Conservation (phyloP, 2,888 invertebrate genomes). For the Timema cristinae region DNA sequence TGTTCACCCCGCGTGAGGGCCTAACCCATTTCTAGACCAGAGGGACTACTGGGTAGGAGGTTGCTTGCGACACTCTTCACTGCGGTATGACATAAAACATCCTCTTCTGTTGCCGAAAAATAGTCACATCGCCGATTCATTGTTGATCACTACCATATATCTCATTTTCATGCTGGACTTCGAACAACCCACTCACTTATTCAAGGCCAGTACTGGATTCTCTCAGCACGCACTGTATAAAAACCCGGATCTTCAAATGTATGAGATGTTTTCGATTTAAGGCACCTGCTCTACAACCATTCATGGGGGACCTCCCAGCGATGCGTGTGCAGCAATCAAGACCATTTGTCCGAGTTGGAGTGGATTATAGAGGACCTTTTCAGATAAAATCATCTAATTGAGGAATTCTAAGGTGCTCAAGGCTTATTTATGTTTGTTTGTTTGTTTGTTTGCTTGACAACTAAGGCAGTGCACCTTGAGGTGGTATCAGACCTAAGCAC, state of each 20-base stretch:
- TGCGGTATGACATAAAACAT: no score
- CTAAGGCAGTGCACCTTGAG: conserved; percentile 40
- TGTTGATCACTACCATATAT: no score
- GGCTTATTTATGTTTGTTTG: conserved; percentile 31
- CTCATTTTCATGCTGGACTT: no score
- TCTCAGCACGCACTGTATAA: not conserved
- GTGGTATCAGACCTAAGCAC: conserved; percentile 37
- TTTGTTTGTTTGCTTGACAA: conserved; percentile 37
- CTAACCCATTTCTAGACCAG: no score
- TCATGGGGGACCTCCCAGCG: conserved; percentile 2
- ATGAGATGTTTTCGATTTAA: conserved; percentile 10
- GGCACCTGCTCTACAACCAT: not conserved
- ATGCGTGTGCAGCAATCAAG: not conserved
- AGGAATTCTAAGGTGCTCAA: not conserved
- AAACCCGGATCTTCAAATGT: not conserved
- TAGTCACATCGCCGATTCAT: no score
- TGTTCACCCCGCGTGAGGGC: no score
- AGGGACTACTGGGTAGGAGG: no score
- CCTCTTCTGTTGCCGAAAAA: no score
- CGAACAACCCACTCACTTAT: no score
- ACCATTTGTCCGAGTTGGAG: not conserved
- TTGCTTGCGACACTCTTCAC: no score
- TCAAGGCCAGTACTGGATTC: no score
- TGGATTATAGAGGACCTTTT: conserved; percentile 9
- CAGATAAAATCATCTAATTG: not conserved